A percentile compares a stretch with the other conserved stretches of the same genome.
Evolutionary conservation across 2,113 vertebrate genomes (phyloP).

Genomic region (Plestiodon gilberti): DNA sequence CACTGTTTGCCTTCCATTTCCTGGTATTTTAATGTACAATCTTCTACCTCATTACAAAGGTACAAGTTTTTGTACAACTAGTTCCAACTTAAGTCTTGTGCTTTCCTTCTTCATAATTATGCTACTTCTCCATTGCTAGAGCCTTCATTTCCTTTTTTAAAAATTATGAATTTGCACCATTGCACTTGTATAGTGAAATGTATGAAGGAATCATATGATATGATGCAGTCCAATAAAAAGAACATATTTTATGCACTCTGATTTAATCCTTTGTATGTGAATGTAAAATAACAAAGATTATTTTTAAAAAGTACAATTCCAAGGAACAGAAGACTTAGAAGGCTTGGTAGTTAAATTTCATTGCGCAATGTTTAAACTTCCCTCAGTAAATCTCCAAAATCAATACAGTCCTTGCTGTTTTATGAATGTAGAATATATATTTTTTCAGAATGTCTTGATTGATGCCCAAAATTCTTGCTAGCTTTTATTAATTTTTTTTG

Average conservation of each 20-base stretch:
- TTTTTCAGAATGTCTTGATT: slow-evolving; percentile 7
- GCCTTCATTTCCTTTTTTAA: too few relatives aligned
- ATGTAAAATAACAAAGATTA: neutral
- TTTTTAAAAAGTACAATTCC: neutral
- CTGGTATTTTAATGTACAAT: too few relatives aligned
- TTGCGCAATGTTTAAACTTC: slow-evolving; percentile 1
- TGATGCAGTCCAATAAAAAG: neutral
- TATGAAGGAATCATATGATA: too few relatives aligned
- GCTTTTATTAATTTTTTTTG: neutral
- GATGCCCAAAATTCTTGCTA: slow-evolving; percentile 21
- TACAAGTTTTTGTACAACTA: too few relatives aligned
- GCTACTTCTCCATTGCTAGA: too few relatives aligned
- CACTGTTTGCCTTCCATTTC: too few relatives aligned
- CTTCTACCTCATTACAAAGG: too few relatives aligned
- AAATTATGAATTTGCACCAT: too few relatives aligned
- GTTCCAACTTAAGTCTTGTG: neutral
- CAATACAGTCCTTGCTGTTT: neutral
- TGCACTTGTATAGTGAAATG: too few relatives aligned
- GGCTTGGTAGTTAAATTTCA: neutral
- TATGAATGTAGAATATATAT: neutral
- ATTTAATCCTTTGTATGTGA: neutral
- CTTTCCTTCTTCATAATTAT: neutral
- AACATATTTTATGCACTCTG: neutral
- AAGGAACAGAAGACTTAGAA: neutral
- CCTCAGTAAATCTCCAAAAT: slow-evolving; percentile 1